Conservation (phyloP, 2,113 vertebrate species). For the Pteruthius melanotis region DNA sequence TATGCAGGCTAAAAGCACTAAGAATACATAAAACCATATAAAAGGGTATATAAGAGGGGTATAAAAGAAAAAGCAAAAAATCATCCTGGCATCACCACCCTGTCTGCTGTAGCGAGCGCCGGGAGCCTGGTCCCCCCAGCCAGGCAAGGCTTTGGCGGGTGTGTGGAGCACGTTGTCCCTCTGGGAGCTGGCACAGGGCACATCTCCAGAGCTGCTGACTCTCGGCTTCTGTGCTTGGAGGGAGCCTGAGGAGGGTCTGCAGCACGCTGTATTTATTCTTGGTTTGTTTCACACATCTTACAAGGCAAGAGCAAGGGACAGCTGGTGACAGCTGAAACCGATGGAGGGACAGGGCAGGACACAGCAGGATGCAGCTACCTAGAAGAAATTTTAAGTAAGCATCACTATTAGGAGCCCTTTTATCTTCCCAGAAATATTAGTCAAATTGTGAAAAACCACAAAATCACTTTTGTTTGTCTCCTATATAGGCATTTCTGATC, state of each 20-base stretch:
- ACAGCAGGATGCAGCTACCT: not conserved
- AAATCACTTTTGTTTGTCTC: not conserved
- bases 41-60: too few relatives aligned
- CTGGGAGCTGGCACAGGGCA: not conserved
- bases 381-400: not conserved
- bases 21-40: too few relatives aligned
- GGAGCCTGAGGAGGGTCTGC: not conserved
- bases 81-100: too few relatives aligned
- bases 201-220: not conserved
- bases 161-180: not conserved
- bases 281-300: not conserved
- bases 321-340: not conserved
- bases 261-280: not conserved
- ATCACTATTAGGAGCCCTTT: not conserved
- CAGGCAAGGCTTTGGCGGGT: accelerated
- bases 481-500: not conserved
- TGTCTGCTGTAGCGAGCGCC: accelerated
- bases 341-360: not conserved
- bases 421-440: not conserved
- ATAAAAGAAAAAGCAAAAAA: too few relatives aligned
- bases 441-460: not conserved
- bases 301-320: not conserved
- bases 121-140: not conserved
- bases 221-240: not conserved
- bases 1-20: too few relatives aligned